Evolutionary conservation across 2,113 vertebrate genomes (phyloP).

Genomic region (Pseudolaguvia tuberculata): DNA sequence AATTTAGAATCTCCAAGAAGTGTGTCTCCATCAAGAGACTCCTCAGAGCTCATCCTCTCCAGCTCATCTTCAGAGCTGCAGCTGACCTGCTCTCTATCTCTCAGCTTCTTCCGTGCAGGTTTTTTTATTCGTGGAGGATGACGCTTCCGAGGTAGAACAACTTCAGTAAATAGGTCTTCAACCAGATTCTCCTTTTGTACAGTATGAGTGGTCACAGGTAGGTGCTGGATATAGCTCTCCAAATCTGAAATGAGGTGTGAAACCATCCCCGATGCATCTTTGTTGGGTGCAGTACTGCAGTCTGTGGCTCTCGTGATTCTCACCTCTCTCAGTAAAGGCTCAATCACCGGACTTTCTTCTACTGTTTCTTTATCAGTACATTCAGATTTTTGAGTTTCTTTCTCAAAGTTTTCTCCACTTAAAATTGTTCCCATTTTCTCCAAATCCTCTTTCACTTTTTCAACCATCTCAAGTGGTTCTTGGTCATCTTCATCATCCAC

Average conservation of each 20-base stretch:
- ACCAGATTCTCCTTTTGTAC: constrained; percentile 56
- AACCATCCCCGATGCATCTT: constrained; percentile 60
- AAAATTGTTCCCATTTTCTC: constrained; percentile 81
- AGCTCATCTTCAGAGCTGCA: constrained; percentile 70
- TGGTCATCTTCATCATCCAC: constrained; percentile 70
- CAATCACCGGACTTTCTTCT: constrained; percentile 63
- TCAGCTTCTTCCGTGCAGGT: constrained; percentile 81
- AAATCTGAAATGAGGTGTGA: constrained; percentile 68
- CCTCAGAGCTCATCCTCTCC: constrained; percentile 75
- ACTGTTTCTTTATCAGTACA: constrained; percentile 66
- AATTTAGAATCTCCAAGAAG: constrained; percentile 60
- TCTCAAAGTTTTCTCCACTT: constrained; percentile 63
- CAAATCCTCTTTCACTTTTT: constrained; percentile 78
- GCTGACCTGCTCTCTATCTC: constrained; percentile 72
- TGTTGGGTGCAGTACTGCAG: constrained; percentile 40
- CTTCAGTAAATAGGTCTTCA: constrained; percentile 64
- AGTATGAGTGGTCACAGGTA: constrained; percentile 32
- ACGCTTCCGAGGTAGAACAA: constrained; percentile 59
- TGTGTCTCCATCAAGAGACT: constrained; percentile 73
- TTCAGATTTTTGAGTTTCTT: constrained; percentile 37
- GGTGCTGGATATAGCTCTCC: constrained; percentile 54
- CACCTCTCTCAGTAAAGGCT: constrained; percentile 62
- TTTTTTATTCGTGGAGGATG: constrained; percentile 81
- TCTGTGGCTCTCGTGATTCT: constrained; percentile 56
- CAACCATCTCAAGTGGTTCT: constrained; percentile 78